Conservation (phyloP, 2,888 invertebrate genomes). For the Chymomyza amoena region DNA sequence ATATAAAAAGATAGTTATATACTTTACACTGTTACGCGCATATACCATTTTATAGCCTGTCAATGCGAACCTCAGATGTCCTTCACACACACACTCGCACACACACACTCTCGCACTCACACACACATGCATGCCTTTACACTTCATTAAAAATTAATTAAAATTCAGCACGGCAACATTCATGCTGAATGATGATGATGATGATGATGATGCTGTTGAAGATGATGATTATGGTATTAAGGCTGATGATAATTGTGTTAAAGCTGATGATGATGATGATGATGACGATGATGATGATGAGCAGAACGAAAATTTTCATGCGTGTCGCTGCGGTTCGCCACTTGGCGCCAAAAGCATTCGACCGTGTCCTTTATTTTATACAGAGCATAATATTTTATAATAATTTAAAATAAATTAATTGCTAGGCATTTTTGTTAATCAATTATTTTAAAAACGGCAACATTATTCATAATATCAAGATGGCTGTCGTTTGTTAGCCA, state of each 20-base stretch:
- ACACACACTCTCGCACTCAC: slow-evolving; percentile 1
- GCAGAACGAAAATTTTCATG: background rate
- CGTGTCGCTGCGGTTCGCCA: slow-evolving; percentile 31
- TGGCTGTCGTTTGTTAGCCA: background rate
- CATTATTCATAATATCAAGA: background rate
- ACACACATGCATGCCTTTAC: slow-evolving; percentile 18
- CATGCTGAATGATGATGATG: slow-evolving; percentile 6
- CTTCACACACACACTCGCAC: slow-evolving; percentile 18
- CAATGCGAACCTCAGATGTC: slow-evolving; percentile 16
- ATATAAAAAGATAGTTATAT: no score
- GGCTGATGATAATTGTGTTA: background rate
- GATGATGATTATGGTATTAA: background rate
- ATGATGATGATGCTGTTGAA: background rate
- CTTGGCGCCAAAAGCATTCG: background rate
- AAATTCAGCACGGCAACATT: slow-evolving; percentile 48
- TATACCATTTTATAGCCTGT: background rate
- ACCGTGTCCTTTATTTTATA: slow-evolving; percentile 27
- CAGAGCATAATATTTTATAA: background rate
- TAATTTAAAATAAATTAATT: background rate
- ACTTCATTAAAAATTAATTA: slow-evolving; percentile 71
- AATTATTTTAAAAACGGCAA: slow-evolving; percentile 8
- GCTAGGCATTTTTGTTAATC: background rate
- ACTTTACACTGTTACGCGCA: no score
- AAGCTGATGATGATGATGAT: background rate
- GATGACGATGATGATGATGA: background rate